Evolutionary conservation across 2,797 vertebrate genomes (phyloP).

Genomic region (Thripadectes ignobilis): DNA sequence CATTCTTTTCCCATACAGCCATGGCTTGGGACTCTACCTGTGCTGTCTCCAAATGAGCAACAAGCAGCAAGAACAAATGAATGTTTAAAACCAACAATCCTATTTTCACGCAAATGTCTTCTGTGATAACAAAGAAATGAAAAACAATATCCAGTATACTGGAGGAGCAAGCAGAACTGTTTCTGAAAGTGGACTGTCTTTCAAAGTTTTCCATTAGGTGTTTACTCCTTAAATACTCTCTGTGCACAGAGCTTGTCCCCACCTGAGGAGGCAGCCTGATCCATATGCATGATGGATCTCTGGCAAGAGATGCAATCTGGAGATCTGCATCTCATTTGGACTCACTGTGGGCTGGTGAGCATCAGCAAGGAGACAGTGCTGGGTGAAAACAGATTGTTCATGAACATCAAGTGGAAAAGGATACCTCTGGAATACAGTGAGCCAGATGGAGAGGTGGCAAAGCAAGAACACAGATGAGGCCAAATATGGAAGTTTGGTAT

Average conservation of each 20-base stretch:
- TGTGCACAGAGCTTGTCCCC: background rate
- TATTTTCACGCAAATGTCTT: slow-evolving; percentile 18
- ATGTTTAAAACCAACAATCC: background rate
- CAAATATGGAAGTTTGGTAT: background rate
- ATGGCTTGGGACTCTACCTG: background rate
- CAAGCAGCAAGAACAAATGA: background rate
- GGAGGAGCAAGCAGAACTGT: background rate
- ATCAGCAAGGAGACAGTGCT: background rate
- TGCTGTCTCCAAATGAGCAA: background rate
- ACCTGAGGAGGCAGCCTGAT: background rate
- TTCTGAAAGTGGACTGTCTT: background rate
- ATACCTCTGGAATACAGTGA: background rate
- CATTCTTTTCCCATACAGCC: background rate
- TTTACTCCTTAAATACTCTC: background rate
- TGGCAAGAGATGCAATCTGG: background rate
- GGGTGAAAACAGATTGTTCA: background rate
- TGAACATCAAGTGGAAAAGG: background rate
- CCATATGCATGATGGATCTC: background rate
- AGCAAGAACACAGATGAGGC: background rate
- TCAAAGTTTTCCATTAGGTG: background rate
- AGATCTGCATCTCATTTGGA: background rate
- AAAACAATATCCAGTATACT: background rate
- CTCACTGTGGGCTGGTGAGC: background rate
- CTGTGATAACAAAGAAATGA: background rate
- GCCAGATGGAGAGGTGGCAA: rapidly evolving